phyloP scores from a whole-genome alignment of 2,113 vertebrate species.

The Aegotheles bennettii region DNA sequence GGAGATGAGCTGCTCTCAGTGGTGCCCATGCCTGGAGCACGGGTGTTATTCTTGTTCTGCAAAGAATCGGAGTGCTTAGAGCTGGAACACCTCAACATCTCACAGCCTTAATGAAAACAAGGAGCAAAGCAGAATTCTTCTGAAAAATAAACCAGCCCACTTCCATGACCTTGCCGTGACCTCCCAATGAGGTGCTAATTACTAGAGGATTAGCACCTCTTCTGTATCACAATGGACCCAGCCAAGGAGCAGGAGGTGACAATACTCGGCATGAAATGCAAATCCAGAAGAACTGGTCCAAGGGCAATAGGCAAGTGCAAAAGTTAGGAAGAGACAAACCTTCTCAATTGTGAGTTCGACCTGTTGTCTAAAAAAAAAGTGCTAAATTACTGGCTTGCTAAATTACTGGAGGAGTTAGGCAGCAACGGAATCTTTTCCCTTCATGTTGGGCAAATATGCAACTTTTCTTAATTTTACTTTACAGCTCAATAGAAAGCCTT shows the following conservation, averaged over 20 bases:
- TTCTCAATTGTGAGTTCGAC: neutral
- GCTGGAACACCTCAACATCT: constrained; percentile 22
- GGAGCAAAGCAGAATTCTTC: constrained; percentile 48
- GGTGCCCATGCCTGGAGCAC: neutral
- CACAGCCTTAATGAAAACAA: constrained; percentile 55
- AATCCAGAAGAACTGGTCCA: constrained; percentile 17
- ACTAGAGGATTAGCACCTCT: constrained; percentile 73
- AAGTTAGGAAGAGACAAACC: neutral
- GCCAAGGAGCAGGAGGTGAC: constrained; percentile 38
- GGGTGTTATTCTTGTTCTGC: neutral
- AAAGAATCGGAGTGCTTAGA: neutral
- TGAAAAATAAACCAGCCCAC: constrained; percentile 55
- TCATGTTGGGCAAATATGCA: neutral
- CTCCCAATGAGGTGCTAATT: constrained; percentile 73
- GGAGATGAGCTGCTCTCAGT: neutral
- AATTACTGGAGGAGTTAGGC: neutral
- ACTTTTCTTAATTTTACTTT: neutral
- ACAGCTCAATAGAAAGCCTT: neutral
- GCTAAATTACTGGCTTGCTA: neutral
- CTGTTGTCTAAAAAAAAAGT: neutral
- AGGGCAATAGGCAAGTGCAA: neutral
- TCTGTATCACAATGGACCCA: constrained; percentile 35
- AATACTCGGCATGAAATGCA: neutral
- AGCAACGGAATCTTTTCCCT: neutral
- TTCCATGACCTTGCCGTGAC: constrained; percentile 57